A percentile compares a stretch with the other conserved stretches of the same genome.
phyloP scores from a whole-genome alignment of 1,140 invertebrate species.

The Hyphantria cunea region DNA sequence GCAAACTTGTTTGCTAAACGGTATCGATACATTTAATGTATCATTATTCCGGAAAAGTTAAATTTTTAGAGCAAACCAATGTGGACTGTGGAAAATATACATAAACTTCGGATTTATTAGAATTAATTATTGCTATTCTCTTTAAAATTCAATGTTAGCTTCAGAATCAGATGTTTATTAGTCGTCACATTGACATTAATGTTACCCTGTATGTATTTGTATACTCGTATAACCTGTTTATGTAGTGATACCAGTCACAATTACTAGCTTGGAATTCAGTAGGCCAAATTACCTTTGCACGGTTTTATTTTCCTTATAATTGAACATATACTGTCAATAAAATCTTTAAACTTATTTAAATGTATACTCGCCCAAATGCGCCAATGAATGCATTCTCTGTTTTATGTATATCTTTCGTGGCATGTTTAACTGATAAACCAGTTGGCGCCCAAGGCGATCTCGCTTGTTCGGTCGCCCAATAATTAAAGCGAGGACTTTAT shows the following conservation, averaged over 20 bases:
- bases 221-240: too few species aligned
- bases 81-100: background rate
- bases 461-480: conserved; percentile 60
- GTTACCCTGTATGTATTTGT: too few species aligned
- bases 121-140: background rate
- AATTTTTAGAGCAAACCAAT: background rate
- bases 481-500: conserved; percentile 68
- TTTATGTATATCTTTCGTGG: conserved; percentile 38
- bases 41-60: conserved; percentile 11
- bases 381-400: too few species aligned
- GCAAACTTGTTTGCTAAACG: conserved; percentile 39
- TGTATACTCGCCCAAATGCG: too few species aligned
- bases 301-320: too few species aligned
- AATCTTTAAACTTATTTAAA: too few species aligned
- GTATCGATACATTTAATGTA: conserved; percentile 16
- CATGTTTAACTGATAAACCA: conserved; percentile 68
- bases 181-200: conserved; percentile 16
- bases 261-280: too few species aligned
- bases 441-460: conserved; percentile 71
- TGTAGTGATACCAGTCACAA: too few species aligned
- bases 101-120: background rate
- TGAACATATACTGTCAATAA: too few species aligned
- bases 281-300: too few species aligned
- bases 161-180: conserved; percentile 12
- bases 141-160: background rate